Evolutionary conservation across 2,888 invertebrate species (phyloP).

Genomic region (Mongoloraphidia duomilia): DNA sequence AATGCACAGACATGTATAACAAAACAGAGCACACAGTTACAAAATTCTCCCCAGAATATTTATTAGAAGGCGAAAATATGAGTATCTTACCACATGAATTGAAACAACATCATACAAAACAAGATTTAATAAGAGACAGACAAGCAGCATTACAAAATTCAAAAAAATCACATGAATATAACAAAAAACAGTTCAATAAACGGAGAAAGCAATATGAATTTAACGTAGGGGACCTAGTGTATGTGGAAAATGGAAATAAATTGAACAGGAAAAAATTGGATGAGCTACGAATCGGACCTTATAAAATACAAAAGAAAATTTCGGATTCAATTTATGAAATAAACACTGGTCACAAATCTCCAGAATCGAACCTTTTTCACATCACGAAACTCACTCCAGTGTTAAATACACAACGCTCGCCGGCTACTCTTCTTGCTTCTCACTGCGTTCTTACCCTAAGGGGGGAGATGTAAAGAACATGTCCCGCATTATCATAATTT

Average conservation of each 20-base stretch:
- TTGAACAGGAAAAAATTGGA: no score
- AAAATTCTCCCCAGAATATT: constrained; percentile 12
- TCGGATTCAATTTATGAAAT: constrained; percentile 16
- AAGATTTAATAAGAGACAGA: constrained; percentile 6
- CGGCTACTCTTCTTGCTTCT: no score
- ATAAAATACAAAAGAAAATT: neutral
- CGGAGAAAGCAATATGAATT: constrained; percentile 11
- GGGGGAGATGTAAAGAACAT: no score
- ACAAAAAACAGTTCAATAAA: constrained; percentile 12
- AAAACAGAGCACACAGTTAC: constrained; percentile 18
- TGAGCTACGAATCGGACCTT: constrained; percentile 12
- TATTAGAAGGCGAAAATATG: constrained; percentile 11
- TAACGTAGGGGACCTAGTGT: constrained; percentile 14
- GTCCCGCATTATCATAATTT: no score
- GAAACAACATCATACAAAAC: constrained; percentile 4
- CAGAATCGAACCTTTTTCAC: constrained; percentile 17
- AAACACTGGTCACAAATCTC: constrained; percentile 15
- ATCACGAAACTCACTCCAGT: constrained; percentile 16
- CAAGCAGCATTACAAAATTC: constrained; percentile 12
- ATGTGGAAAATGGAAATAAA: no score
- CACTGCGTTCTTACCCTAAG: no score
- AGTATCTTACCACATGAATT: constrained; percentile 12
- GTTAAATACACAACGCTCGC: no score
- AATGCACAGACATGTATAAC: constrained; percentile 18
- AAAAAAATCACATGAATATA: constrained; percentile 13